Percentiles rank a stretch among this genome's conserved stretches.
phyloP scores from a whole-genome alignment of 2,113 vertebrate genomes.

The Romanogobio albipinnatus region DNA sequence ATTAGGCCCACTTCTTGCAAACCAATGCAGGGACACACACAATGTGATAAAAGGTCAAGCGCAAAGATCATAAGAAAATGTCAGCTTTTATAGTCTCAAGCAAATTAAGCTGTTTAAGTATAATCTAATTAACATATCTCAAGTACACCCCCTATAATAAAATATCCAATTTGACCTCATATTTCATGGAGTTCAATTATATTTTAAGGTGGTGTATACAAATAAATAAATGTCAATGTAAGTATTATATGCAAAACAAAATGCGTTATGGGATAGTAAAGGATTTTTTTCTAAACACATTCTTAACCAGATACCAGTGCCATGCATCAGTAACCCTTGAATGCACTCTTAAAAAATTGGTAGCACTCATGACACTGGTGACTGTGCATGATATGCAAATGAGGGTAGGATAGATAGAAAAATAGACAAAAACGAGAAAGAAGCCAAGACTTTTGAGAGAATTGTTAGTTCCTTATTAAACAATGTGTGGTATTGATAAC shows the following conservation, averaged over 20 bases:
- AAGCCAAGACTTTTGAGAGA: background rate
- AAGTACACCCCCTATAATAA: conserved; percentile 14
- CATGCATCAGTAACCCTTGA: conserved; percentile 11
- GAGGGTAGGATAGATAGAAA: background rate
- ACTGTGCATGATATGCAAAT: background rate
- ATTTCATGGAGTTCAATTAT: conserved; percentile 1
- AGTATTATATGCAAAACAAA: background rate
- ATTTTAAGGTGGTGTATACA: background rate
- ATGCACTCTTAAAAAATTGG: background rate
- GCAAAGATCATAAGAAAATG: conserved; percentile 42
- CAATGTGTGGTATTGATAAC: background rate
- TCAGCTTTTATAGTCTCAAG: conserved; percentile 27
- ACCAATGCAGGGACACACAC: conserved; percentile 13
- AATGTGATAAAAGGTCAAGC: conserved; percentile 64
- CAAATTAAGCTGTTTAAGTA: background rate
- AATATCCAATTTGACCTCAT: background rate
- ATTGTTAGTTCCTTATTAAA: background rate
- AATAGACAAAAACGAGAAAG: background rate
- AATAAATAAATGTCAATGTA: background rate
- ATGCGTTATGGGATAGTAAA: background rate
- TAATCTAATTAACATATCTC: conserved; percentile 29
- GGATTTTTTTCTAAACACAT: background rate
- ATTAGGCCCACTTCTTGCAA: conserved; percentile 21
- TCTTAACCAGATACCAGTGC: background rate
- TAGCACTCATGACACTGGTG: background rate